phyloP scores from a whole-genome alignment of 2,797 vertebrate species.

The Rhabdophis nuchalis region DNA sequence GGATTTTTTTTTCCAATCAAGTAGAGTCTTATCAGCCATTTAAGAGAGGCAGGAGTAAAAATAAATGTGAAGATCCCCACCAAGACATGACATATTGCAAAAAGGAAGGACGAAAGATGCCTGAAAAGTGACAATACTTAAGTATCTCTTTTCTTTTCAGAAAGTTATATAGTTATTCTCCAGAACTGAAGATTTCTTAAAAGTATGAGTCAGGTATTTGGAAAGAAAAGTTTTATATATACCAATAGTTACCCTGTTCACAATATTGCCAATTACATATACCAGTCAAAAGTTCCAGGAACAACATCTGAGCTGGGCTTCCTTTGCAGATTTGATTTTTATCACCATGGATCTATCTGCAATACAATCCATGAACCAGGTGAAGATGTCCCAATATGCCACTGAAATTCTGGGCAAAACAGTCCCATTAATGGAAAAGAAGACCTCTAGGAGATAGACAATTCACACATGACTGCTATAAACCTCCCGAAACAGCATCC shows the following conservation, averaged over 20 bases:
- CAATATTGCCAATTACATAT: too few relatives aligned
- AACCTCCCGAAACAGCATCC: not conserved
- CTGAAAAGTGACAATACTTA: not conserved
- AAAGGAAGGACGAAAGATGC: not conserved
- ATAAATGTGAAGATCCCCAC: not conserved
- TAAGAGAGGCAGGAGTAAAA: not conserved
- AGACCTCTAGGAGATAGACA: not conserved
- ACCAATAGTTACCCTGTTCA: not conserved
- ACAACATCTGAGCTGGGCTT: not conserved
- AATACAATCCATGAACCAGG: not conserved
- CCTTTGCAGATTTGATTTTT: not conserved
- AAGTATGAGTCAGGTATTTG: not conserved
- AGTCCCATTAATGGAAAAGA: not conserved
- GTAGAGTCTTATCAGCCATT: not conserved
- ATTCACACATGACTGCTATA: not conserved
- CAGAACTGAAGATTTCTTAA: not conserved
- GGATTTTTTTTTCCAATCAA: not conserved
- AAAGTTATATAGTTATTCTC: not conserved
- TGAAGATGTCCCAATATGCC: not conserved
- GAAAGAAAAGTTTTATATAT: not conserved
- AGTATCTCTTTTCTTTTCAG: not conserved
- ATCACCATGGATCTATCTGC: not conserved
- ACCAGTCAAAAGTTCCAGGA: not conserved
- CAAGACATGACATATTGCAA: not conserved
- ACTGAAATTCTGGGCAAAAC: not conserved